phyloP scores from a whole-genome alignment of 2,888 invertebrate species.

The Drosophila paranaensis region DNA sequence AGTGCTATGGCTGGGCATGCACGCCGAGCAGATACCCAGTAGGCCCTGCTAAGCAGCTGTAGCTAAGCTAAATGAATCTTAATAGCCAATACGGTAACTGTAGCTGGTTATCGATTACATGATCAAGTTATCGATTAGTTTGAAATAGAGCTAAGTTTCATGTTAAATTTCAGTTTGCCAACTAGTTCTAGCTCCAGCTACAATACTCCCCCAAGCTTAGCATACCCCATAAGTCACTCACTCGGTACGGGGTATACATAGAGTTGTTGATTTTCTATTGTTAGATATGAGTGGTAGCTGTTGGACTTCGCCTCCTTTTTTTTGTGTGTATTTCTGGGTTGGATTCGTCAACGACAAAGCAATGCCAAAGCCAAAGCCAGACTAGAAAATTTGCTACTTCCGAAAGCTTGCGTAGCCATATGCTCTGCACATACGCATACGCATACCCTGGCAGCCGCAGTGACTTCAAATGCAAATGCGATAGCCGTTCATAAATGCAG shows the following conservation, averaged over 20 bases:
- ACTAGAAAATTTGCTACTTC: conserved; percentile 43
- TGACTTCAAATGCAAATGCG: conserved; percentile 27
- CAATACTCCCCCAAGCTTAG: too few species aligned
- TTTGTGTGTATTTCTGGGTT: background rate
- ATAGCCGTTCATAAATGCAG: conserved; percentile 32
- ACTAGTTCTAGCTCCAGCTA: too few species aligned
- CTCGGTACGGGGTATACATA: background rate
- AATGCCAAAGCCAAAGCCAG: conserved; percentile 10
- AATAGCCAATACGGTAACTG: too few species aligned
- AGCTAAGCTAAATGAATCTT: background rate
- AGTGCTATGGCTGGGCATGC: background rate
- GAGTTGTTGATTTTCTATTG: conserved; percentile 2
- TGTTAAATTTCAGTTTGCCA: too few species aligned
- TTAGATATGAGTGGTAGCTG: background rate
- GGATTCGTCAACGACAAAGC: conserved; percentile 37
- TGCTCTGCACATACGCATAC: background rate
- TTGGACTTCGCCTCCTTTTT: background rate
- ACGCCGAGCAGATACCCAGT: background rate
- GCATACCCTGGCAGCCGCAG: conserved; percentile 14
- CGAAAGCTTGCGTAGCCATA: conserved; percentile 33
- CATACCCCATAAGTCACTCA: background rate
- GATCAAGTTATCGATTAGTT: background rate
- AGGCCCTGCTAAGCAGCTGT: background rate
- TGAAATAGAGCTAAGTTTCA: too few species aligned
- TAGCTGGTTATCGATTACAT: background rate